A percentile compares a stretch with the other conserved stretches of the same genome.
Evolutionary conservation across 2,797 vertebrate species (phyloP).

Genomic region (Acrocephalus scirpaceus): DNA sequence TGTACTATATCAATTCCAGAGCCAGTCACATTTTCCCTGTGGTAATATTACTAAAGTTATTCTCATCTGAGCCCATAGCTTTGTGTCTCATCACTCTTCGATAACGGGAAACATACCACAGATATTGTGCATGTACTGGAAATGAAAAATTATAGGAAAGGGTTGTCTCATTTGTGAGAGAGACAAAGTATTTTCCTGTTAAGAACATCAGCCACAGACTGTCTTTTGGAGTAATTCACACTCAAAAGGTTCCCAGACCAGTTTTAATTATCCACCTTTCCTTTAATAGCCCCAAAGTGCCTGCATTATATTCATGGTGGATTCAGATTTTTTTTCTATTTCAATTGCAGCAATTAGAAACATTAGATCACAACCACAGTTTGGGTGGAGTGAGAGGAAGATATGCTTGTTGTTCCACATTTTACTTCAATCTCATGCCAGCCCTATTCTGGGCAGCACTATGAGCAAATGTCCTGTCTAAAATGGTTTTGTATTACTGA

Average conservation of each 20-base stretch:
- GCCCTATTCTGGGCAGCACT: background rate
- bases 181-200: background rate
- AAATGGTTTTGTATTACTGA: background rate
- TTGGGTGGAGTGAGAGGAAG: background rate
- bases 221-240: background rate
- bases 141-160: background rate
- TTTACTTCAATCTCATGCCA: background rate
- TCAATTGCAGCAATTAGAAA: background rate
- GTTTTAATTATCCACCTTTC: background rate
- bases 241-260: background rate
- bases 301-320: background rate
- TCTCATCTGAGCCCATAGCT: background rate
- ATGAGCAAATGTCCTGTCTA: background rate
- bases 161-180: background rate
- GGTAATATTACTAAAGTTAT: background rate
- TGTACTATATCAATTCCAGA: background rate
- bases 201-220: background rate
- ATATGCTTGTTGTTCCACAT: rapidly evolving
- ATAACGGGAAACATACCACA: background rate
- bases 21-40: background rate
- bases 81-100: background rate
- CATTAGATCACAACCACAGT: background rate
- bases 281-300: background rate
- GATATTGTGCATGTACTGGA: background rate
- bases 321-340: background rate